Base-by-base conservation (phyloP, 2,113 vertebrate genomes). In the Castor canadensis region DNA sequence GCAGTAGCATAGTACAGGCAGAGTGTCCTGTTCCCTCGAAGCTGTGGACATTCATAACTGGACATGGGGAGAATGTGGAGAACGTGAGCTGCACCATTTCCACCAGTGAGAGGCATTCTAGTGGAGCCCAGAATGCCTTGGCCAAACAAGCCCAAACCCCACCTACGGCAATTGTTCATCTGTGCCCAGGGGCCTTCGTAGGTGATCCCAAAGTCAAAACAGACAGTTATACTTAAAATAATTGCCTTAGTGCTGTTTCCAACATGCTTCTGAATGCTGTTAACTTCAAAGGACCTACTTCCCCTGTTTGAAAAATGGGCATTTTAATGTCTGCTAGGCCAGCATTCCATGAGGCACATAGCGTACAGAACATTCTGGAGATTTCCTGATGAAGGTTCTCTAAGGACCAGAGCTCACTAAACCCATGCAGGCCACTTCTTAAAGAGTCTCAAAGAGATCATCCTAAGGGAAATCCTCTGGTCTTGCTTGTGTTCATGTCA, bases 181-280 rank as follows among this genome's bases (percentile, higher is more conserved):
- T 24, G 1, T 15, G 2, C 56, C 19, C 5, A 86, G 62, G 13
- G 45, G 66, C 56, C 45, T 89, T 58, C 90, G 32, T 80, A 95
- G 95, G 81, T 82, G 90, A 97, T 20, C 58, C 91, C 56, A n/a
- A 97, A 89, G 94, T 85, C 95, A 97, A 85, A 97, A 97, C 66
- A 96, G 60, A 24, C 73, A 60, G 95, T 97, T 96, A 82, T 95
- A 95, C 86, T 95, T 30, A 73, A 16, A 97, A 91, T 77, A 77
- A 84, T 90, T 35, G 12, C 43, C 67, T 71, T 15, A 71, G 43
- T 43, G 10, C 35, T 84, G 84, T 97, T 98, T 98, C 89, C 88
- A 96, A 87, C 81, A 54, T n/a, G 62, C 52, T 92, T 84, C 95
- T 82, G 35, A 97, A 83, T 77, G 84, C 69, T 75, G n/a, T n/a